Evolutionary conservation across 2,888 invertebrate species (phyloP), one percentile per base, ranked within the genome.

Genomic region (Thumatha senex): DNA sequence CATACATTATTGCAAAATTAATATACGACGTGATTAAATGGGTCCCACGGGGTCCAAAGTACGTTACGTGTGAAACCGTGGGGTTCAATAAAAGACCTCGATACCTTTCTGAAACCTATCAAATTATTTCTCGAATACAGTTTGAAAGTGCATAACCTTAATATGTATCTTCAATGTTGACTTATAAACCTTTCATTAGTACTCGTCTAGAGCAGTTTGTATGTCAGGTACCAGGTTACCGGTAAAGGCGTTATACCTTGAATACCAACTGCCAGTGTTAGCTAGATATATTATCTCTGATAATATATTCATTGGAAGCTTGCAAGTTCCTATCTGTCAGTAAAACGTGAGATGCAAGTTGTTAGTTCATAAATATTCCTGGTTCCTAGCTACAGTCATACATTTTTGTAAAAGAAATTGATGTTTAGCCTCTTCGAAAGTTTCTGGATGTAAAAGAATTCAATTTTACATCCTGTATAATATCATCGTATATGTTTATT

Each of bases 271-370:
- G 67, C 60, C 13, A 63, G 69, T 65, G 67, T 71, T 72, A 71
- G 67, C 65, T 72, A 71, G 61, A n/a, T n/a, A n/a, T n/a, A n/a
- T 71, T 72, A 80, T 77, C 75, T 76, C 73, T 58, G 69, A 68
- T 54, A 85, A 86, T 84, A 78, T 86, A 86, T 86, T 86, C 86
- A 86, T 86, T 85, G 83, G 78, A 76, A 76, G 70, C 76, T 72
- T 67, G 80, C 80, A 75, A 73, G 72, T 79, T 67, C 67, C 60
- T 68, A 74, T 74, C 69, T 71, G 10, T 62, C 56, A 53, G 62
- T 64, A 58, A 63, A 67, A 78, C 79, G 80, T 78, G 78, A 67
- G 70, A 69, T 73, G 74, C 69, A 70, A 78, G 59, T 78, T n/a
- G 58, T 78, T 74, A 58, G 43, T 11, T 10, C 68, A 70, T 72